Base-by-base conservation (phyloP, 2,888 invertebrate species). In the Ellobium chinense region DNA sequence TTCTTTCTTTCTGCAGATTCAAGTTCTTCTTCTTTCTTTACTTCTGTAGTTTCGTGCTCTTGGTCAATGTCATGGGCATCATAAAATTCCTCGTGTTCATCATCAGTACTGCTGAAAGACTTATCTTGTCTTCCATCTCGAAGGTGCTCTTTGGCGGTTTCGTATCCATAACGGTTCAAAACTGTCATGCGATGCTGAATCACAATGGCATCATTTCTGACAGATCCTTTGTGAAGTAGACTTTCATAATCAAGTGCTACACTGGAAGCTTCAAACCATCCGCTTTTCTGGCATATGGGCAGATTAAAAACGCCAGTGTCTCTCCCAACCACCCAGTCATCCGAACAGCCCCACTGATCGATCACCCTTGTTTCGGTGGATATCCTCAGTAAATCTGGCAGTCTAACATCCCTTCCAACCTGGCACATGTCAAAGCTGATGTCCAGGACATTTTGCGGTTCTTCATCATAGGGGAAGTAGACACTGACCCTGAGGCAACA, bases 351-450 rank as follows among this genome's bases (percentile, higher is more conserved):
- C 2, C 12, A 1, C 36, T 0, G 31, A 29, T 36, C 36, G 34
- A 72, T 29, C 21, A 72, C 54, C 5, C 18, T 69, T 58, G 58
- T 34, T 72, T 72, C 58, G 54, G 72, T 34, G 24, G 58, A 56
- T 24, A 58, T 72, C 58, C 58, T 21, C 24, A 72, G 54, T 58
- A 72, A 72, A 72, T 58, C 58, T 72, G 72, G 72, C 36, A 72
- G 24, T 24, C 1, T 58, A 3, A 72, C 36, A 31, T 72, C 72
- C 58, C 7, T 14, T 9, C 58, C 72, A 58, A 58, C 37, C 37
- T 58, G 72, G 58, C 72, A 72, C 34, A 72, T 58, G 36, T 72
- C 72, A 7, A 72, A 58, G 1, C 7, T 34, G 34, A 72, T 58
- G 2, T 56, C 5, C 72, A 72, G 5, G 1, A 36, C n/a, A 9